These are phyloP conservation scores for Syngnathus typhle DNA, from an alignment of 2,113 vertebrate species.

Conservation along the genomic window DNA sequence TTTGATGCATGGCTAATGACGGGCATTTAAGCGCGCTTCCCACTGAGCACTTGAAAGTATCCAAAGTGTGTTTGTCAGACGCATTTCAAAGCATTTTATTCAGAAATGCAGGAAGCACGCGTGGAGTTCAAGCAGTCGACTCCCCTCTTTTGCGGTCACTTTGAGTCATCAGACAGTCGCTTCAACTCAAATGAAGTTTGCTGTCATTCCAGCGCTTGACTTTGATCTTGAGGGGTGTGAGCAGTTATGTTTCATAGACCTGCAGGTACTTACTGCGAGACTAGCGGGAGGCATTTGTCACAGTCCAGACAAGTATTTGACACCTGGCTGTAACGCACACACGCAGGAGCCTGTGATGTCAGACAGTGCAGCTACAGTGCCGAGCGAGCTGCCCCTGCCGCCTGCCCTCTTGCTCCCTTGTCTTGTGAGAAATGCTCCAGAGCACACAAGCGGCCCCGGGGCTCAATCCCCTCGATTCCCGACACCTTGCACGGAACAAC, in stretches of 20 bases:
- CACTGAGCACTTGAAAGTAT: neutral
- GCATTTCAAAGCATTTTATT: neutral
- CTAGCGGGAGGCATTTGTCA: constrained; percentile 66
- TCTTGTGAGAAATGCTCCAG: constrained; percentile 50
- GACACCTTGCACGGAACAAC: constrained; percentile 44
- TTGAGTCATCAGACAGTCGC: neutral
- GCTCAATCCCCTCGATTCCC: constrained; percentile 24
- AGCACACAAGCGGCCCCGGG: constrained; percentile 27
- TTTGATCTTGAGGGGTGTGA: constrained; percentile 48
- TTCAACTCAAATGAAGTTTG: neutral
- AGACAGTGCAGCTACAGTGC: constrained; percentile 59
- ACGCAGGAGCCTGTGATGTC: constrained; percentile 45
- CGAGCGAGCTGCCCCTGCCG: constrained; percentile 21
- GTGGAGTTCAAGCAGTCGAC: neutral
- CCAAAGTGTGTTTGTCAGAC: neutral
- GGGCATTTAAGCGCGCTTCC: neutral
- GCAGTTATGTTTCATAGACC: constrained; percentile 46
- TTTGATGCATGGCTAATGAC: constrained; percentile 2
- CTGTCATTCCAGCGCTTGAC: constrained; percentile 14
- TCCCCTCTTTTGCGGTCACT: neutral
- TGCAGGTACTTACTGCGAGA: constrained; percentile 49
- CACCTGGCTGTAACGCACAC: constrained; percentile 59
- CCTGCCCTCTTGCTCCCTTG: constrained; percentile 48
- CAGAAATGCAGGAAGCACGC: neutral
- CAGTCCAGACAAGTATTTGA: constrained; percentile 71